Conservation (phyloP, 2,113 vertebrate genomes). For the Heloderma charlesbogerti region DNA sequence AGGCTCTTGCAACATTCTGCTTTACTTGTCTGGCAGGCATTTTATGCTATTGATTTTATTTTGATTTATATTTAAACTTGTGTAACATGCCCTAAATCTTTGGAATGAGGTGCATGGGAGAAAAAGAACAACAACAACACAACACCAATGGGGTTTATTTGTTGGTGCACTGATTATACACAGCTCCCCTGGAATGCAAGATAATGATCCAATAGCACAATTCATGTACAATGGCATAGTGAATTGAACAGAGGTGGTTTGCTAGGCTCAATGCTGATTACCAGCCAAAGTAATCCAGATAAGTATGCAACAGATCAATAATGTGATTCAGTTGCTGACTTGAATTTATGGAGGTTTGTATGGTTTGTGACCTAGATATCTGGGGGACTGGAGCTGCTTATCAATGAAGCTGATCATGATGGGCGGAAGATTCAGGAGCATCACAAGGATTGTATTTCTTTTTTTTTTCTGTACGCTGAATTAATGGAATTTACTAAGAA, state of each 20-base stretch:
- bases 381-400: neutral
- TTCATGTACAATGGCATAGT: neutral
- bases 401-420: neutral
- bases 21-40: neutral
- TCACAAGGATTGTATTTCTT: no score
- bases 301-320: neutral
- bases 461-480: neutral
- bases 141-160: neutral
- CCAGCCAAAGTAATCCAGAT: neutral
- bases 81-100: neutral
- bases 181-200: neutral
- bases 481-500: neutral
- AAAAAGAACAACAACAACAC: neutral
- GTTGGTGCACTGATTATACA: neutral
- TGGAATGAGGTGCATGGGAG: neutral
- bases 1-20: neutral
- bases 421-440: neutral
- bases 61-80: neutral
- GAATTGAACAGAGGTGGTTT: neutral
- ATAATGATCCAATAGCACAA: neutral
- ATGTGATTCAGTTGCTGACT: neutral
- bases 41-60: neutral
- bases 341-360: neutral
- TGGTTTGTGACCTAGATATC: neutral
- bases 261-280: neutral